These are phyloP conservation scores for Ptilodon capucinus DNA, from an alignment of 2,888 invertebrate species.

Conservation along the genomic window DNA sequence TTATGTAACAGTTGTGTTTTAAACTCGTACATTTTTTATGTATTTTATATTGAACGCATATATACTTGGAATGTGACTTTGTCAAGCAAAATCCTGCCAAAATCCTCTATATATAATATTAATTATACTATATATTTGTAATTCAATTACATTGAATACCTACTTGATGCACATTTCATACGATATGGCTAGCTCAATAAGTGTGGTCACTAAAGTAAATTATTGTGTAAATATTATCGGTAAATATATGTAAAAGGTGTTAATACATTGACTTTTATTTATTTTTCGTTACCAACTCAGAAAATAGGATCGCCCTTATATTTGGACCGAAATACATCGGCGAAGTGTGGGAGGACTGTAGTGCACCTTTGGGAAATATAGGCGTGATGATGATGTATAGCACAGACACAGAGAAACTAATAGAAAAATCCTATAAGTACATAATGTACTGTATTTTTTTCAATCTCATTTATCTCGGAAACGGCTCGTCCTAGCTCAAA, in stretches of 20 bases:
- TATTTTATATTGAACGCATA: constrained; percentile 27
- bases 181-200: constrained; percentile 80
- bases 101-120: constrained; percentile 54
- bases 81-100: constrained; percentile 79
- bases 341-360: too few species aligned
- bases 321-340: too few species aligned
- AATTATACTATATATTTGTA: constrained; percentile 56
- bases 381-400: too few species aligned
- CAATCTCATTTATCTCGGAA: too few species aligned
- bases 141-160: constrained; percentile 72
- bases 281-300: too few species aligned
- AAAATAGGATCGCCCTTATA: too few species aligned
- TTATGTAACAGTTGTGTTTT: constrained; percentile 66
- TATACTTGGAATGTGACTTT: constrained; percentile 68
- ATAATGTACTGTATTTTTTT: too few species aligned
- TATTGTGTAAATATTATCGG: constrained; percentile 80
- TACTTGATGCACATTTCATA: constrained; percentile 79
- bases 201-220: constrained; percentile 79
- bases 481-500: too few species aligned
- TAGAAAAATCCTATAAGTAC: too few species aligned
- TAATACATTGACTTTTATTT: constrained; percentile 45
- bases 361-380: too few species aligned
- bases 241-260: constrained; percentile 82
- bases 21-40: constrained; percentile 47
- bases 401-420: too few species aligned